Base-by-base conservation (phyloP, 2,888 invertebrate species). In the Aporophyla nigra region DNA sequence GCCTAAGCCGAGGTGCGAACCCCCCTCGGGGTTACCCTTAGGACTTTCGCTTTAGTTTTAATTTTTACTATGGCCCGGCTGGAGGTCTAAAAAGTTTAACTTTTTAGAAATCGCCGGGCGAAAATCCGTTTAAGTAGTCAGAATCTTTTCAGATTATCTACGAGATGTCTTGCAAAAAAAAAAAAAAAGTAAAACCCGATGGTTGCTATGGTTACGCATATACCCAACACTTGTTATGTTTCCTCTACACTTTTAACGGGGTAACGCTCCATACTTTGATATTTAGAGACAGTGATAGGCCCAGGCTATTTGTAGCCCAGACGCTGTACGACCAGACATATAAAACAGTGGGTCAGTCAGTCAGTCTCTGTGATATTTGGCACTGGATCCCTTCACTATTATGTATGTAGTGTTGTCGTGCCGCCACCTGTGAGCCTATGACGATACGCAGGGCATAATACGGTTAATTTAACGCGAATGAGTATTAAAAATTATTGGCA, bases 291-390 rank as follows among this genome's bases (percentile, higher is more conserved):
- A 69, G 58, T 63, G 53, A 68, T 58, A n/a, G 24, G 12, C 7
- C 58, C 51, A n/a, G 27, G 71, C 71, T 85, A 85, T 83, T 82
- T 68, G 68, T 62, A 54, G n/a, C 16, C 43, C 56, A 83, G 78
- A 74, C 78, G 33, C 21, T 40, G 46, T 33, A 27, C 27, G 24
- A 24, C 72, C 63, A 82, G 82, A 74, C 78, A 65, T 68, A 68
- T 58, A 62, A 58, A 85, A 82, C 73, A 83, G 68, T 83, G 65
- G 83, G 83, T 85, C 86, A 83, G 82, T 83, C 82, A 83, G 85
- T 82, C 83, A 85, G 70, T 53, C 76, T 69, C 12, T 27, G 85
- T 58, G 58, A 74, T 62, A 81, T 85, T 85, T 83, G 83, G 85
- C 83, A 83, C 82, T 74, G 65, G 62, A 82, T 51, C 67, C 63